Evolutionary conservation across 2,113 vertebrate species (phyloP), one percentile per base, ranked within the genome.

Genomic region (Calypte anna): DNA sequence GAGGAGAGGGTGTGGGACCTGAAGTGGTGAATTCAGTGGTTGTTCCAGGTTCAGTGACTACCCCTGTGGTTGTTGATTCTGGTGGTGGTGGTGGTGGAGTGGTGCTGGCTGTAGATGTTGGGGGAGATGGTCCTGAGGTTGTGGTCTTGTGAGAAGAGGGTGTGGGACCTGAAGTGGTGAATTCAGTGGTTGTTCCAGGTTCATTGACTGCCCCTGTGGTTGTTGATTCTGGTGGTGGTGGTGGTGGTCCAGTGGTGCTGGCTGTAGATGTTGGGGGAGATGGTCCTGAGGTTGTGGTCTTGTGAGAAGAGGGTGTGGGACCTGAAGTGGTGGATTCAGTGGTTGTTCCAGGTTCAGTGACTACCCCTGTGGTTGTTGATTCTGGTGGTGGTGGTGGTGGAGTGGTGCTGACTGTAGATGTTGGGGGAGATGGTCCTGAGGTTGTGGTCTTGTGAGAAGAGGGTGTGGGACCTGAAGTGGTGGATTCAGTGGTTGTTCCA

Each of bases 111-210:
- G 66, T 15, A 43, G 88, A 1, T 7, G 1, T 7, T 8, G 4
- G 1, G 15, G 66, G 70, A 1, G 72, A 31, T 12, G 33, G 16
- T 30, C 8, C 43, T 1, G 7, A n/a, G 3, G 7, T 85, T 0
- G 12, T 38, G 15, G 25, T 48, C 31, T 18, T 59, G 24, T 8
- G 55, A 6, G 55, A 24, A 36, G 74, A 22, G 43, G 24, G 17
- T 22, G 55, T 61, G 43, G 58, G 76, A 2, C 15, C 61, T 0
- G 11, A 68, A 18, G 61, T 40, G 13, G 46, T 48, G 46, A 19
- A 48, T 48, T 48, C 21, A 20, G 46, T 48, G 46, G 46, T 48
- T 20, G 46, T 48, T 48, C 46, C 46, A 20, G 46, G 21, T 48
- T 48, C 46, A 48, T 19, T 48, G 73, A 22, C 38, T 40, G 38